A percentile compares a stretch with the other conserved stretches of the same genome.
phyloP scores from a whole-genome alignment of 2,797 vertebrate genomes.

The Sebastolobus altivelis region DNA sequence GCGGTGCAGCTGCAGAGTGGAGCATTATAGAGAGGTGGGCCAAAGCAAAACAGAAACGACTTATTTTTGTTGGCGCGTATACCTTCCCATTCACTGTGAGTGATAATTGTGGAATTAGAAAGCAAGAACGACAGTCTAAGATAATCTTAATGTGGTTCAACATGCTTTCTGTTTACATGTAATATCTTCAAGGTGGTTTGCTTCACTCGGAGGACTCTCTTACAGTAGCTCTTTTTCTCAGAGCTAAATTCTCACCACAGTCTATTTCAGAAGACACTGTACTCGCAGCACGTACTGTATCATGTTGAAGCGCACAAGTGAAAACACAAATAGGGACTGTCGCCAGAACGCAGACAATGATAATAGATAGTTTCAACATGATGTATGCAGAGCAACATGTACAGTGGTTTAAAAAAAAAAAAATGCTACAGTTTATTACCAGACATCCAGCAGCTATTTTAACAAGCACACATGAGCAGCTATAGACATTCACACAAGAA shows the following conservation, averaged over 20 bases:
- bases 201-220: slow-evolving; percentile 15
- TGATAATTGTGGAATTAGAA: slow-evolving; percentile 75
- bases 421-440: slow-evolving; percentile 6
- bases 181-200: slow-evolving; percentile 32
- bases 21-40: slow-evolving; percentile 77
- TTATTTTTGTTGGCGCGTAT: slow-evolving; percentile 80
- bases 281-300: slow-evolving; percentile 10
- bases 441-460: slow-evolving; percentile 29
- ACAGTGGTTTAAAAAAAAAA: neutral
- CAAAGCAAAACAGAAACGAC: slow-evolving; percentile 76
- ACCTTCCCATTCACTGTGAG: slow-evolving; percentile 65
- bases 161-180: slow-evolving; percentile 36
- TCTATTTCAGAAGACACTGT: slow-evolving; percentile 36
- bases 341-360: slow-evolving; percentile 14
- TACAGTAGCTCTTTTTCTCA: slow-evolving; percentile 45
- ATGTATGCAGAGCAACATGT: slow-evolving; percentile 5
- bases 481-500: slow-evolving; percentile 6
- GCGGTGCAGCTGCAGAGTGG: slow-evolving; percentile 81
- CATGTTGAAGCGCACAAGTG: slow-evolving; percentile 9
- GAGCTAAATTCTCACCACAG: slow-evolving; percentile 14
- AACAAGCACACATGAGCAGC: slow-evolving; percentile 22
- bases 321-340: slow-evolving; percentile 33
- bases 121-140: slow-evolving; percentile 61
- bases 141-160: slow-evolving; percentile 62
- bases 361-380: slow-evolving; percentile 19